phyloP scores from a whole-genome alignment of 2,113 vertebrate species.

The Aphelocoma coerulescens region DNA sequence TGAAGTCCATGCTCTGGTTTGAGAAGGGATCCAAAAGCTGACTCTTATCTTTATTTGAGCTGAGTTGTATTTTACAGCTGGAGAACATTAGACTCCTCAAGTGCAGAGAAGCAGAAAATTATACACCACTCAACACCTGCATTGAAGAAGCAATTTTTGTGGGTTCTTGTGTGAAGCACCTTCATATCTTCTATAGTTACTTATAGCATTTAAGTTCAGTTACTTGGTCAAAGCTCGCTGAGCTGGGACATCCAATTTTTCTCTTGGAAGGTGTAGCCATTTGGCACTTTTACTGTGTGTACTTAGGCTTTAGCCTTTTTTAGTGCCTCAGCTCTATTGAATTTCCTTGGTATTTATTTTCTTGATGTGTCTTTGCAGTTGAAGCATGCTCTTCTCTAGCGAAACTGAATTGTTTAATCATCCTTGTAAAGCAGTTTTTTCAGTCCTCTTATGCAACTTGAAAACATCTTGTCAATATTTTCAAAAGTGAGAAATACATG shows the following conservation, averaged over 20 bases:
- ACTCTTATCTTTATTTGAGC: background rate
- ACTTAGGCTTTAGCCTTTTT: background rate
- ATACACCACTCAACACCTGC: rapidly evolving
- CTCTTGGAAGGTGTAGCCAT: background rate
- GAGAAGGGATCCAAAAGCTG: background rate
- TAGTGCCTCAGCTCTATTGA: background rate
- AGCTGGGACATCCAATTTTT: background rate
- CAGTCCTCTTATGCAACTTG: background rate
- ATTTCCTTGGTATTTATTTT: background rate
- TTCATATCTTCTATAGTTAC: background rate
- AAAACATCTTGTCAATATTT: background rate
- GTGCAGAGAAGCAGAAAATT: background rate
- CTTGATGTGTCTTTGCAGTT: background rate
- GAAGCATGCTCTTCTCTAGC: background rate
- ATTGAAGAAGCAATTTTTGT: background rate
- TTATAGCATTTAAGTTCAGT: background rate
- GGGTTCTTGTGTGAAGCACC: background rate
- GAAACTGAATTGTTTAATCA: background rate
- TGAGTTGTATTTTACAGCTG: background rate
- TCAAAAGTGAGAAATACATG: background rate
- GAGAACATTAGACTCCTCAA: background rate
- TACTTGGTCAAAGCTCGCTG: background rate
- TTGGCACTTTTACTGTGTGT: background rate
- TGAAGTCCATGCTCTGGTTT: background rate
- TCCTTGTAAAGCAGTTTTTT: background rate